Base-by-base conservation (phyloP, 37 sponge, comb jelly and placozoan genomes). In the Beroe forskalii region DNA sequence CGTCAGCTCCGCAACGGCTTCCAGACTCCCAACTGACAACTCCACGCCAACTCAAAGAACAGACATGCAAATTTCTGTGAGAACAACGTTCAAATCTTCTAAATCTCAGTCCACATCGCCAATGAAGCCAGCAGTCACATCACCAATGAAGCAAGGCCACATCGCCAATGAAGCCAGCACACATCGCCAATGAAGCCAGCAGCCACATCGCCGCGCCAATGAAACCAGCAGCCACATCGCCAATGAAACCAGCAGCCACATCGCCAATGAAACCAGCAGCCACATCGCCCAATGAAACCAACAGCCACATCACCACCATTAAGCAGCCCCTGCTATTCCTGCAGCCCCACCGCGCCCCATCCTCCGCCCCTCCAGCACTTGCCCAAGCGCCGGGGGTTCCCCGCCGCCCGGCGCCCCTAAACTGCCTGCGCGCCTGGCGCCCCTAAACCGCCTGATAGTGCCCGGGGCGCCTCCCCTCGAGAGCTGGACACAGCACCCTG, bases 31-130 rank as follows among this genome's bases (percentile, higher is more conserved):
- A n/a, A n/a, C 12, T 48, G 55, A 48, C 55, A 48, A 48, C 55
- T 12, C 6, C 6, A 48, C 12, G 6, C 55, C 55, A 6, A 48
- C 55, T 17, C 12, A 6, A 6, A 48, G 55, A 48, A 33, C 72
- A 36, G 72, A 69, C 32, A 9, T 69, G 17, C 28, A 32, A 36
- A 69, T 69, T 35, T 69, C 72, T 20, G 72, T 69, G 17, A 69
- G 32, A 69, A 69, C 72, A 33, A 32, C 72, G 17, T 69, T 32
- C 72, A 69, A 69, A 35, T 32, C 72, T 0, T 19, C 72, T 9
- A 69, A 69, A 69, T 32, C 72, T n/a, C n/a, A n/a, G n/a, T n/a
- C 27, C 19, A 35, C 35, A 33, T 69, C 86, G 4, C 86, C 55
- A 1, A 6, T 48, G 22, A 80, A 8, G 17, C 8, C 86, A 43